A percentile compares a stretch with the other conserved stretches of the same genome.
Evolutionary conservation across 1,140 invertebrate species (phyloP).

Genomic region (Sinonovacula constricta): DNA sequence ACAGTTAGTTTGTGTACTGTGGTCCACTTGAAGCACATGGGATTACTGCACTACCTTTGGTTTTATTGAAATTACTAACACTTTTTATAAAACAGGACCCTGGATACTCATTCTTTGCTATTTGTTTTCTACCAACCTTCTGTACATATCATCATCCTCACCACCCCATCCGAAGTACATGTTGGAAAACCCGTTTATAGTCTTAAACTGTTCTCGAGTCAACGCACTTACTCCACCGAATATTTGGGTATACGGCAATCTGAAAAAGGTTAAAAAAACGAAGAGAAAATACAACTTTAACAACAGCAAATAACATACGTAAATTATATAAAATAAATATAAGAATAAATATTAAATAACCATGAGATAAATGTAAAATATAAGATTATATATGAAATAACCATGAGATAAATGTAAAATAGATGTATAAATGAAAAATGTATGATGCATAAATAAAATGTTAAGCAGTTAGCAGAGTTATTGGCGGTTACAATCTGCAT

Average conservation of each 20-base stretch:
- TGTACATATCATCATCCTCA: conserved; percentile 74
- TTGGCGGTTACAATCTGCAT: too few species aligned
- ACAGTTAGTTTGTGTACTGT: too few species aligned
- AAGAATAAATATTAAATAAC: not conserved
- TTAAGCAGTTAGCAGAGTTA: too few species aligned
- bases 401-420: not conserved
- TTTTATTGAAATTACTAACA: too few species aligned
- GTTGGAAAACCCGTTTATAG: conserved; percentile 95
- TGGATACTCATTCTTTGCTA: too few species aligned
- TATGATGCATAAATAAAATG: not conserved
- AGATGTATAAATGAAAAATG: not conserved
- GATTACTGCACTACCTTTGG: not conserved
- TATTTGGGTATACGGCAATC: conserved; percentile 87
- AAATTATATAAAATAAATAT: not conserved
- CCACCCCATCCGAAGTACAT: conserved; percentile 89
- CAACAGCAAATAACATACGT: not conserved
- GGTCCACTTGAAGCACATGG: too few species aligned
- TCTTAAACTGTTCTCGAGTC: conserved; percentile 83
- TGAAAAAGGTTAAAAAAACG: conserved; percentile 26
- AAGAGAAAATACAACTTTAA: not conserved
- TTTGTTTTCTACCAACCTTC: conserved; percentile 63
- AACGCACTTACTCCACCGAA: conserved; percentile 86
- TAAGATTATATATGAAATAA: not conserved
- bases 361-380: conserved; percentile 9
- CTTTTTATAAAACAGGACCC: too few species aligned